These are phyloP conservation scores for Agonopterix arenella DNA, from an alignment of 2,888 invertebrate genomes.

Conservation along the genomic window DNA sequence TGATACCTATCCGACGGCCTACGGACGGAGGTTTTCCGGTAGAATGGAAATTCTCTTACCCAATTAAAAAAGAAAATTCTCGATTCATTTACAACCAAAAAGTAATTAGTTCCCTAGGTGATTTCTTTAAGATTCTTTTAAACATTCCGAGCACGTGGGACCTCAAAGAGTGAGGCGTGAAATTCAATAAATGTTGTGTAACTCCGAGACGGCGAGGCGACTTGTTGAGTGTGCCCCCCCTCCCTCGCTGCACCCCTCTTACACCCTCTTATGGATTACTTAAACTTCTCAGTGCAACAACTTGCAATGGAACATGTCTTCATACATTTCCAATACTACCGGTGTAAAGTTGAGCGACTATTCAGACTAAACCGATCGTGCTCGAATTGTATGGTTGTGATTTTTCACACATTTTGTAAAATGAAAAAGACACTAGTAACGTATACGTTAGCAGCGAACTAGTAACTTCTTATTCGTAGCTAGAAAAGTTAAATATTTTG, in stretches of 20 bases:
- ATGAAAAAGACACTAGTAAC: too few relatives aligned
- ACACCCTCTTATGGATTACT: slow-evolving; percentile 13
- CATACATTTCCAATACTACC: slow-evolving; percentile 6
- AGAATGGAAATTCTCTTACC: too few relatives aligned
- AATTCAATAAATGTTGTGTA: slow-evolving; percentile 52
- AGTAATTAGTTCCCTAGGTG: neutral
- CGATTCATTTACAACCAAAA: too few relatives aligned
- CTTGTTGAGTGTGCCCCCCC: slow-evolving; percentile 18
- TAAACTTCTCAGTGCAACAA: slow-evolving; percentile 12
- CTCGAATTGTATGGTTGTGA: too few relatives aligned
- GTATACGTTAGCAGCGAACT: too few relatives aligned
- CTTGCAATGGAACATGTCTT: slow-evolving; percentile 3
- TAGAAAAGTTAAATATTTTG: too few relatives aligned
- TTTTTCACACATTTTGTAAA: too few relatives aligned
- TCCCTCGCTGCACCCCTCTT: neutral
- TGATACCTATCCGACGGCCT: too few relatives aligned
- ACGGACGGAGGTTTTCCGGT: too few relatives aligned
- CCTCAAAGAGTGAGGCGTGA: slow-evolving; percentile 35
- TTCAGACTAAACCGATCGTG: too few relatives aligned
- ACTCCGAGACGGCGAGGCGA: slow-evolving; percentile 14
- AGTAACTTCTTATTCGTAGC: too few relatives aligned
- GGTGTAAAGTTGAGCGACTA: neutral
- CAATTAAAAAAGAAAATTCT: too few relatives aligned
- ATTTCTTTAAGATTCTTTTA: slow-evolving; percentile 4
- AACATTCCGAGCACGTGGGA: slow-evolving; percentile 35